Conservation (phyloP, 2,888 invertebrate species). For the Scrobipalpa atriplicella region DNA sequence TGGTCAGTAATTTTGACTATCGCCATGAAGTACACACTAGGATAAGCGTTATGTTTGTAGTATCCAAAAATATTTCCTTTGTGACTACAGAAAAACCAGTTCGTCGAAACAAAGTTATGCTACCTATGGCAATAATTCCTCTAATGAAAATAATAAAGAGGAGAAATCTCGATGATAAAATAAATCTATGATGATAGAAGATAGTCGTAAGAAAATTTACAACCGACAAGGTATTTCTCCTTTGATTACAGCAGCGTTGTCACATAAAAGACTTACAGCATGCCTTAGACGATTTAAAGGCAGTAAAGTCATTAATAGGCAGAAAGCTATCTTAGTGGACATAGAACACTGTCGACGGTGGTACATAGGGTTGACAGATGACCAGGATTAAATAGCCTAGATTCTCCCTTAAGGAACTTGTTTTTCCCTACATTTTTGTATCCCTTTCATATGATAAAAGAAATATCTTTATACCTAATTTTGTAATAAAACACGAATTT, state of each 20-base stretch:
- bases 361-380: neutral
- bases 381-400: neutral
- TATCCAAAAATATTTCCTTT: neutral
- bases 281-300: slow-evolving; percentile 11
- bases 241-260: slow-evolving; percentile 17
- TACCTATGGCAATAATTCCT: neutral
- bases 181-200: slow-evolving; percentile 12
- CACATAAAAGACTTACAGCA: slow-evolving; percentile 13
- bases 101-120: neutral
- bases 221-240: slow-evolving; percentile 8
- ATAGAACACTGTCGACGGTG: neutral
- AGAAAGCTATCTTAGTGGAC: neutral
- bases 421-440: too few species aligned
- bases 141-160: neutral
- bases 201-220: slow-evolving; percentile 1
- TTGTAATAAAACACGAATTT: too few species aligned
- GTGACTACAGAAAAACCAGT: neutral
- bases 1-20: neutral
- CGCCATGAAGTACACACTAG: too few species aligned
- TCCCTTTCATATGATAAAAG: too few species aligned
- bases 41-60: too few species aligned
- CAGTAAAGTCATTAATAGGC: slow-evolving; percentile 6
- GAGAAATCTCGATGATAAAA: neutral
- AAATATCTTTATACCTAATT: too few species aligned
- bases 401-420: neutral